Percentiles rank a stretch among this genome's conserved stretches.
These are phyloP conservation scores for Cephus runcator DNA, from an alignment of 2,888 invertebrate species.

Conservation along the genomic window DNA sequence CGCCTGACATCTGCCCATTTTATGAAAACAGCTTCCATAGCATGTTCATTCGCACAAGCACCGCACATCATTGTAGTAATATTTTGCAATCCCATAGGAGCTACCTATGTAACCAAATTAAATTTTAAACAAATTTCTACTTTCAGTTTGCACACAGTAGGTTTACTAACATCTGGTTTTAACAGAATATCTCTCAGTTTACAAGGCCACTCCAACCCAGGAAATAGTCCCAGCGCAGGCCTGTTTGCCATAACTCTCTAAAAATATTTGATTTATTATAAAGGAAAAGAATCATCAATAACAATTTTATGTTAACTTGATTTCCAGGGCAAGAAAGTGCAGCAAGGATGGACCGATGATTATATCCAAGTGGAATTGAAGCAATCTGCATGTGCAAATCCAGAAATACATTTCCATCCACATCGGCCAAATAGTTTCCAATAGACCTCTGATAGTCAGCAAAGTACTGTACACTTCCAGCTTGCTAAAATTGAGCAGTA, in stretches of 20 bases:
- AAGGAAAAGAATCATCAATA: background rate
- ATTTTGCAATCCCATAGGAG: conserved; percentile 81
- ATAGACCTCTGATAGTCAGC: conserved; percentile 91
- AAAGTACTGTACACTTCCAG: conserved; percentile 85
- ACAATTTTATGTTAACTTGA: conserved; percentile 30
- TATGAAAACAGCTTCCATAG: conserved; percentile 92
- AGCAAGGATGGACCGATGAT: conserved; percentile 86
- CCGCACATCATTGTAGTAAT: conserved; percentile 98
- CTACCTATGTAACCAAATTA: conserved; percentile 69
- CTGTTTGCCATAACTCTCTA: conserved; percentile 87
- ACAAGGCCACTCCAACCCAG: conserved; percentile 87
- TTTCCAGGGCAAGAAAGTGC: conserved; percentile 80
- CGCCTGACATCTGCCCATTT: conserved; percentile 82
- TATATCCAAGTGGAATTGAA: conserved; percentile 90
- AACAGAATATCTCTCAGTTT: conserved; percentile 79
- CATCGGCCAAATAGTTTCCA: conserved; percentile 96
- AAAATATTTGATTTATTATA: background rate
- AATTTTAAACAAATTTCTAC: background rate
- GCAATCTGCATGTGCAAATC: conserved; percentile 95
- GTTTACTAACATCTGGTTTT: conserved; percentile 66
- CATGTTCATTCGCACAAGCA: conserved; percentile 97
- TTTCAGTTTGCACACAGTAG: background rate
- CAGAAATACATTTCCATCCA: conserved; percentile 89
- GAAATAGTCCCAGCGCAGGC: conserved; percentile 96
- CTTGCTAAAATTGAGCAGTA: conserved; percentile 70